Conservation (phyloP, 2,113 vertebrate species). For the Piprites chloris region DNA sequence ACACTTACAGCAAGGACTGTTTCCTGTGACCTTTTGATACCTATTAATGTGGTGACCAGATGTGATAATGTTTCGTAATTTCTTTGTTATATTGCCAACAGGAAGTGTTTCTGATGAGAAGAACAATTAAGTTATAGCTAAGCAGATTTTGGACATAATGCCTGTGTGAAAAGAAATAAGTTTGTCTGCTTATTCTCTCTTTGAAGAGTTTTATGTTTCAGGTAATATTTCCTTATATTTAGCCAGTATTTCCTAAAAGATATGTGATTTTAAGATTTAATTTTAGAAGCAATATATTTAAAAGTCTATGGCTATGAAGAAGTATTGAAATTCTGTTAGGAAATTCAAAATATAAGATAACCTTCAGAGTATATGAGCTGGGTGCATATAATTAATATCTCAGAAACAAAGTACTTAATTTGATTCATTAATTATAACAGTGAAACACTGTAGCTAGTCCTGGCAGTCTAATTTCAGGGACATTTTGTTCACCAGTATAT, state of each 20-base stretch:
- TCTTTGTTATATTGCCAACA: not conserved
- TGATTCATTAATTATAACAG: slow-evolving; percentile 10
- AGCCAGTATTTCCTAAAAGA: not conserved
- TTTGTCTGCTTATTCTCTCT: not conserved
- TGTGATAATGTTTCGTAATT: not conserved
- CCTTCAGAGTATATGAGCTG: not conserved
- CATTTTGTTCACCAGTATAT: not conserved
- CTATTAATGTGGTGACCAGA: not conserved
- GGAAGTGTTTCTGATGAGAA: not conserved
- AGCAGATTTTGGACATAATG: not conserved
- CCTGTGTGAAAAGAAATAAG: not conserved
- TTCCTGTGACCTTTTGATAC: not conserved
- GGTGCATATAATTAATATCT: not conserved
- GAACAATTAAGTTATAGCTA: not conserved
- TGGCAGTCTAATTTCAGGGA: not conserved
- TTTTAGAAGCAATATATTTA: not conserved
- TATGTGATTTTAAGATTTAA: not conserved
- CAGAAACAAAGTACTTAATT: not conserved
- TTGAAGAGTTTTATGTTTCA: not conserved
- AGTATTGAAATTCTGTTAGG: not conserved
- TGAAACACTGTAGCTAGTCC: not conserved
- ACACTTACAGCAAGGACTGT: not conserved
- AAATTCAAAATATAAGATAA: not conserved
- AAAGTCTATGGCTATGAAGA: not conserved
- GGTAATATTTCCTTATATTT: not conserved